These are phyloP conservation scores for Mormyrops boulengeri DNA, from an alignment of 2,797 vertebrate species.

Conservation along the genomic window DNA sequence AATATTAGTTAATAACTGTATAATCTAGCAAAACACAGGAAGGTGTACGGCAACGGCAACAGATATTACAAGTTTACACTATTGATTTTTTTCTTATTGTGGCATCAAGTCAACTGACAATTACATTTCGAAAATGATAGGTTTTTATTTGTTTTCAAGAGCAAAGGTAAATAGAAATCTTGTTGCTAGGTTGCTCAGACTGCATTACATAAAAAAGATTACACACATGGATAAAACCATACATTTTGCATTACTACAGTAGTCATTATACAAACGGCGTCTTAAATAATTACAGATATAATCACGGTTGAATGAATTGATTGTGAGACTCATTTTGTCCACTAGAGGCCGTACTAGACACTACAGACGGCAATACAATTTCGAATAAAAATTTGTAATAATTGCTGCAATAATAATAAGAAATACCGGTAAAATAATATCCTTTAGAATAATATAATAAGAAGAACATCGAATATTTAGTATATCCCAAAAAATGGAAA, in stretches of 20 bases:
- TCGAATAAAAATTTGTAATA: neutral
- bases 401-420: neutral
- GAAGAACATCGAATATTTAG: neutral
- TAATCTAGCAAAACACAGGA: neutral
- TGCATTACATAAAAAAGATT: neutral
- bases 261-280: neutral
- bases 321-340: slow-evolving; percentile 37
- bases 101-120: neutral
- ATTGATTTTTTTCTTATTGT: neutral
- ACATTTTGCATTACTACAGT: neutral
- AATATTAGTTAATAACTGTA: neutral
- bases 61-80: neutral
- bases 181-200: neutral
- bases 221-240: neutral
- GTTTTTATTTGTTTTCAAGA: neutral
- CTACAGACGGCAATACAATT: slow-evolving; percentile 26
- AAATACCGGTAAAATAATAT: slow-evolving; percentile 3
- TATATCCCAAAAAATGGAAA: neutral
- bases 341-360: slow-evolving; percentile 61
- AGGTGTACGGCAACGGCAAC: neutral
- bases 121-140: neutral
- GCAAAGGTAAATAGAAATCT: neutral
- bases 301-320: neutral
- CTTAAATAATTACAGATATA: slow-evolving; percentile 4
- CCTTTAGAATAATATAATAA: neutral